phyloP scores from a whole-genome alignment of 2,888 invertebrate species.

The Kryphioiulus occultus region DNA sequence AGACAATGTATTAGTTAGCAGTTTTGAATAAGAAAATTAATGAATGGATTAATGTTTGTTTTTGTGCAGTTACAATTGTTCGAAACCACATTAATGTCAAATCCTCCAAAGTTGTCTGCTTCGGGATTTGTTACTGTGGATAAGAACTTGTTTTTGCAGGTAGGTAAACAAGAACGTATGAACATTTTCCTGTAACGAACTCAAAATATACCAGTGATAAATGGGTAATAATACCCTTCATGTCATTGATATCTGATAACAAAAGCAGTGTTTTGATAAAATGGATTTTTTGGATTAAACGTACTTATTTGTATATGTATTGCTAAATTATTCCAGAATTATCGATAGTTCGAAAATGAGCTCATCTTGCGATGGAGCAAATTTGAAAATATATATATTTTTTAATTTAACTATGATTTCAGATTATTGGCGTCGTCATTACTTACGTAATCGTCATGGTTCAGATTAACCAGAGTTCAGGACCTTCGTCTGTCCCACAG shows the following conservation, averaged over 20 bases:
- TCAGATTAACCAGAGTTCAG: not conserved
- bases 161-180: no score
- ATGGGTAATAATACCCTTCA: no score
- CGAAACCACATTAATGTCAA: constrained; percentile 26
- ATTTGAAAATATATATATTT: no score
- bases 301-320: no score
- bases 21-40: not conserved
- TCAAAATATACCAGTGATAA: no score
- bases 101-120: not conserved
- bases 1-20: not conserved
- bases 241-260: no score
- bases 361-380: no score
- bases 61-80: not conserved
- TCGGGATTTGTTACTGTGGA: not conserved
- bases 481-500: not conserved
- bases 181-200: no score
- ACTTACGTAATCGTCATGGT: constrained; percentile 37
- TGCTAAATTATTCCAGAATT: no score
- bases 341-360: no score
- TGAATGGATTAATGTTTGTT: not conserved
- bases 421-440: constrained; percentile 20
- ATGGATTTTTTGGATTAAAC: no score
- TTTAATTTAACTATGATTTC: not conserved
- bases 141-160: constrained; percentile 38
- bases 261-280: no score